Base-by-base conservation (phyloP, 1,140 invertebrate genomes). In the Triops longicaudatus region DNA sequence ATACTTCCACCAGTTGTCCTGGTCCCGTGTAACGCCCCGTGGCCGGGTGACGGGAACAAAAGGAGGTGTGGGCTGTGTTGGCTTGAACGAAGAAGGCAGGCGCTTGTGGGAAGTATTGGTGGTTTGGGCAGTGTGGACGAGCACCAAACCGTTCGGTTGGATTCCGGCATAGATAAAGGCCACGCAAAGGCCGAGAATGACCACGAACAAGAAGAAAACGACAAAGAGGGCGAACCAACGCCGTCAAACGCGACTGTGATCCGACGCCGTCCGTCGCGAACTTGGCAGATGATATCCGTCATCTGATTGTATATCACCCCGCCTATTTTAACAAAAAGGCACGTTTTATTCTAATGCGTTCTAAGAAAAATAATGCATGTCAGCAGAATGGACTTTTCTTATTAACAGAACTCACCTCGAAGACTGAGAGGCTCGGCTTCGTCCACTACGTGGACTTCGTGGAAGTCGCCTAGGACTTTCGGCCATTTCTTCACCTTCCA, bases 111-210 rank as follows among this genome's bases (percentile, higher is more conserved):
- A 63, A 31, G 78, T 78, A 76, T 78, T 79, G 14, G 63, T 43
- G 3, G 73, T 73, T 71, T 75, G 78, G 1, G 27, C 41, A n/a
- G 37, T 44, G 44, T 63, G 78, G n/a, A 79, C 77, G 17, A 83
- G 79, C 22, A 83, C 81, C 26, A 83, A 72, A 12, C 82, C 82
- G 44, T 82, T 81, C 5, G 80, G 81, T 42, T 82, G 81, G 73
- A 89, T 87, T 11, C 85, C 86, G 72, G 86, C 87, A 78, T 88
- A 85, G 79, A 88, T 88, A 76, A 88, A 84, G 42, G 88, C 82
- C 77, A 89, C 81, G 77, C 84, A 87, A 78, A 86, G 81, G 26
- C 86, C 81, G 78, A 89, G 84, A 77, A 89, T 89, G 75, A 85
- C 84, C 27, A 85, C 81, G 79, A 88, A 89, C n/a, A 89, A 82